A percentile compares a stretch with the other conserved stretches of the same genome.
phyloP scores from a whole-genome alignment of 2,888 invertebrate species.

The Hofmannophila pseudospretella region DNA sequence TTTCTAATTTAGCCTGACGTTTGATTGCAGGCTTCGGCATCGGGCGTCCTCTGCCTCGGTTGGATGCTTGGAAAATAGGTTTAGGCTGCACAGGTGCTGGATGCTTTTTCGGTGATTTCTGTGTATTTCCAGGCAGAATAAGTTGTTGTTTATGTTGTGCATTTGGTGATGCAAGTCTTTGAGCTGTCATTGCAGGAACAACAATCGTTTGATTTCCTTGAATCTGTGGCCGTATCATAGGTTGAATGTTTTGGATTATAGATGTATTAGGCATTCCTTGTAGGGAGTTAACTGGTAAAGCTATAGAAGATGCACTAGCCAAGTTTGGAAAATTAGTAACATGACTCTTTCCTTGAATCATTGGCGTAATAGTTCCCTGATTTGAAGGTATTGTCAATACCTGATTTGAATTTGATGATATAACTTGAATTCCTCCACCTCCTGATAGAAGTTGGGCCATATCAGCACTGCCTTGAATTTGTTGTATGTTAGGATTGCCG shows the following conservation, averaged over 20 bases:
- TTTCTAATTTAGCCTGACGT: conserved; percentile 68
- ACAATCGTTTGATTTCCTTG: conserved; percentile 70
- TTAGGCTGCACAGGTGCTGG: conserved; percentile 67
- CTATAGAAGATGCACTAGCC: conserved; percentile 70
- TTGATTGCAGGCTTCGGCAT: conserved; percentile 69
- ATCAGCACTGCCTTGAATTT: conserved; percentile 59
- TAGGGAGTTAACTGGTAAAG: conserved; percentile 67
- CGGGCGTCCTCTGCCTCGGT: conserved; percentile 62
- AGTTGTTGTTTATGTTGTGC: conserved; percentile 67
- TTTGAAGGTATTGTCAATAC: conserved; percentile 66
- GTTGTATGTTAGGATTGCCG: conserved; percentile 58
- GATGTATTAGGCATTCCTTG: conserved; percentile 68
- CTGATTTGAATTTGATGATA: conserved; percentile 73
- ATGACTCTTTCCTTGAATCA: conserved; percentile 69
- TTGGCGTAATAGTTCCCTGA: conserved; percentile 51
- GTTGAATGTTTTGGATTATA: conserved; percentile 70
- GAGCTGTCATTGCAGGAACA: conserved; percentile 65
- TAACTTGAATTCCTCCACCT: conserved; percentile 69
- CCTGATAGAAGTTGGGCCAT: conserved; percentile 67
- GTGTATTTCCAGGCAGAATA: conserved; percentile 54
- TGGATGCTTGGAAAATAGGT: conserved; percentile 67
- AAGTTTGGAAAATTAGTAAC: conserved; percentile 67
- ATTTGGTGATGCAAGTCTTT: conserved; percentile 63
- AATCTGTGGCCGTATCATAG: conserved; percentile 69
- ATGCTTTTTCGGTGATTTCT: conserved; percentile 72